Conservation (phyloP, 2,888 invertebrate genomes). For the Apamea sordens region DNA sequence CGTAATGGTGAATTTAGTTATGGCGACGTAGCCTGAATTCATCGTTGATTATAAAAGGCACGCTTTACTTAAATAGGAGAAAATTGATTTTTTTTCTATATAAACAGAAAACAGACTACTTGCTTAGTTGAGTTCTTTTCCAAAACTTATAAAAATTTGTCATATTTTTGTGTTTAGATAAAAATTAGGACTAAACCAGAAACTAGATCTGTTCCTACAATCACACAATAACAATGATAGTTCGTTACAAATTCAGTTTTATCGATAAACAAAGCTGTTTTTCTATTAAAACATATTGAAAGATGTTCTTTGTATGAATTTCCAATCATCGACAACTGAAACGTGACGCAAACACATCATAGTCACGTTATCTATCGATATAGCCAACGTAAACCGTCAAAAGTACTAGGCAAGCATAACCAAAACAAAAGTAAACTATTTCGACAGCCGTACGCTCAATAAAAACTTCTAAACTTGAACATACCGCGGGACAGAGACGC, state of each 20-base stretch:
- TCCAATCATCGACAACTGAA: constrained; percentile 62
- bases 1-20: constrained; percentile 68
- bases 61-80: background rate
- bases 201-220: background rate
- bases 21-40: constrained; percentile 33
- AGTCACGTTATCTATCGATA: constrained; percentile 86
- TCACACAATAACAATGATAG: background rate
- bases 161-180: background rate
- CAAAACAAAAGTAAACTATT: constrained; percentile 85
- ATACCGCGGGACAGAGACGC: constrained; percentile 81
- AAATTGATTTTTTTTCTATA: background rate
- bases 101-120: background rate
- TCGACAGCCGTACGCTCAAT: constrained; percentile 85
- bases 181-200: background rate
- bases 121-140: background rate
- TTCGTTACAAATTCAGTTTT: background rate
- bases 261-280: background rate
- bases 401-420: constrained; percentile 87
- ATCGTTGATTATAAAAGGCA: constrained; percentile 13
- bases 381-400: constrained; percentile 88
- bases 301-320: constrained; percentile 35
- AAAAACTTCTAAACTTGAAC: constrained; percentile 88
- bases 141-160: background rate
- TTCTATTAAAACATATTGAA: constrained; percentile 65
- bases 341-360: constrained; percentile 72